Conservation (phyloP, 2,113 vertebrate species). For the Anser brachyrhynchus region DNA sequence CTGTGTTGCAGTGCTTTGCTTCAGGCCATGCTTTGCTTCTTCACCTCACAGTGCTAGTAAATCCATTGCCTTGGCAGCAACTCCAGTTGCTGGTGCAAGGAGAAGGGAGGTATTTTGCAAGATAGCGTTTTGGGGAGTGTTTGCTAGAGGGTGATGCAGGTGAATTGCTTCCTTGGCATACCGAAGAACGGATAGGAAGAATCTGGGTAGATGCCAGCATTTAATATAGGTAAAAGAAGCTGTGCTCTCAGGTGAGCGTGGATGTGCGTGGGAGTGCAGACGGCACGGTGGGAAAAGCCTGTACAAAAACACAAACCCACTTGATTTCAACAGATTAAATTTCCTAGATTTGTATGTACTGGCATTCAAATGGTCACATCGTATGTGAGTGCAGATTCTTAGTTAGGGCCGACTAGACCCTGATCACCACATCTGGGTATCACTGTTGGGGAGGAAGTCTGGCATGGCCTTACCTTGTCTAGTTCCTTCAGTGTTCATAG, state of each 20-base stretch:
- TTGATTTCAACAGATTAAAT: background rate
- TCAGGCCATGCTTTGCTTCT: background rate
- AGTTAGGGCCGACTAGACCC: background rate
- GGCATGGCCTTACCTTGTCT: background rate
- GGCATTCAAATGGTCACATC: background rate
- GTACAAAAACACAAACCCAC: background rate
- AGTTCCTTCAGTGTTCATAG: background rate
- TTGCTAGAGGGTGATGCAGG: background rate
- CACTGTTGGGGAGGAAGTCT: background rate
- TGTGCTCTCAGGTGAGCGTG: accelerated
- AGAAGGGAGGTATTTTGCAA: background rate
- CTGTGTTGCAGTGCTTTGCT: background rate
- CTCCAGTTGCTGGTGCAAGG: background rate
- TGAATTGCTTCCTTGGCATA: background rate
- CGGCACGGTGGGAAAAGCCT: background rate
- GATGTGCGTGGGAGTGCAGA: background rate
- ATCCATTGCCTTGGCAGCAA: background rate
- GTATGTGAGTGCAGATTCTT: background rate
- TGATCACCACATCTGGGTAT: background rate
- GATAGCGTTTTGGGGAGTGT: background rate
- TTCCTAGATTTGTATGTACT: background rate
- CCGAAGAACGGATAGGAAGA: background rate
- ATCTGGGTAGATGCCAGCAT: background rate
- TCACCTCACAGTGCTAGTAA: background rate
- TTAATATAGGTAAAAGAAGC: background rate